phyloP scores from a whole-genome alignment of 92 coral and sea anemone species.

The Palythoa grandiflora region DNA sequence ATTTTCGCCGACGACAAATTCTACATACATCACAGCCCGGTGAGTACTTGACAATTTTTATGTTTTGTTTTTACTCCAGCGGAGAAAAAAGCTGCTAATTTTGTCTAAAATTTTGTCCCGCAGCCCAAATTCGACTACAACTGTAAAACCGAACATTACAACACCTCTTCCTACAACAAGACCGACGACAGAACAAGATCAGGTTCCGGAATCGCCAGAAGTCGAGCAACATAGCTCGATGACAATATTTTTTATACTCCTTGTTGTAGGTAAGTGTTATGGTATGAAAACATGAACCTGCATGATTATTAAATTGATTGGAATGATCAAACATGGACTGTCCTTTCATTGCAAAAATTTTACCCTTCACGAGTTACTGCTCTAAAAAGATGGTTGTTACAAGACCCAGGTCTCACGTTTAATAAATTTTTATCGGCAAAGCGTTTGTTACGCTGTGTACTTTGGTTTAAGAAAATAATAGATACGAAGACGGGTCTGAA shows the following conservation, averaged over 20 bases:
- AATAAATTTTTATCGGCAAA: too few relatives aligned
- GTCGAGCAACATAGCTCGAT: slow-evolving; percentile 98
- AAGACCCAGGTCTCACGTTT: too few relatives aligned
- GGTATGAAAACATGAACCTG: neutral
- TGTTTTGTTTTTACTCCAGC: neutral
- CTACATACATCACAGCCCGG: slow-evolving; percentile 14
- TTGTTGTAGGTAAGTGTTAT: slow-evolving; percentile 89
- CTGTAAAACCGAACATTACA: slow-evolving; percentile 55
- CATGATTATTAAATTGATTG: neutral
- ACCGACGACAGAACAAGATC: slow-evolving; percentile 73
- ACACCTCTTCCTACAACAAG: slow-evolving; percentile 58
- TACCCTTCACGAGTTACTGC: too few relatives aligned
- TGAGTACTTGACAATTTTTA: slow-evolving; percentile 2
- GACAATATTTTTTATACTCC: slow-evolving; percentile 96
- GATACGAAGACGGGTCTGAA: too few relatives aligned
- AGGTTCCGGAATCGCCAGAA: slow-evolving; percentile 87
- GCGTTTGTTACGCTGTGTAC: too few relatives aligned
- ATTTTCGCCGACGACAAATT: neutral
- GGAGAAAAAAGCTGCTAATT: neutral
- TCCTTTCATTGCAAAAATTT: too few relatives aligned
- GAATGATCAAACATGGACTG: too few relatives aligned
- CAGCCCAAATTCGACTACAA: slow-evolving; percentile 46
- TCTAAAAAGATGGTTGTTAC: too few relatives aligned
- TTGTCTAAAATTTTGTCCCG: slow-evolving; percentile 18
- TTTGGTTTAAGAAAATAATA: too few relatives aligned